A percentile compares a stretch with the other conserved stretches of the same genome.
Evolutionary conservation across 1,140 invertebrate species (phyloP).

Genomic region (Melipona quadrifasciata): DNA sequence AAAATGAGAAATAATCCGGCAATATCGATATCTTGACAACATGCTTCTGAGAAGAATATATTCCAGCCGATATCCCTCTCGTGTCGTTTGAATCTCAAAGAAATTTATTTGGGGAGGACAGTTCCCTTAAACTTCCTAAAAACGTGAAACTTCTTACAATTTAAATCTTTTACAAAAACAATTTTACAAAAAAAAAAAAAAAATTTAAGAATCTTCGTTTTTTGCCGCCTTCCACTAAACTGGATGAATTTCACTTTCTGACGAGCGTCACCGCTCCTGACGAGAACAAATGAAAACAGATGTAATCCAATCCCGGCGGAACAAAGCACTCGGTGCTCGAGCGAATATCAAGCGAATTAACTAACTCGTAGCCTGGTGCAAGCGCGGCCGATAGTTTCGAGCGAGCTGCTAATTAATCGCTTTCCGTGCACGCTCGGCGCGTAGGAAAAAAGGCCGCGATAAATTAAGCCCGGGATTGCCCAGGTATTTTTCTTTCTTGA

Average conservation of each 20-base stretch:
- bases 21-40: not conserved
- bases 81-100: not conserved
- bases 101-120: not conserved
- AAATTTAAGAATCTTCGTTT: too few relatives aligned
- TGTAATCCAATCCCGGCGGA: constrained; percentile 30
- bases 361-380: not conserved
- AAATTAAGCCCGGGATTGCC: constrained; percentile 52
- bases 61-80: not conserved
- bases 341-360: constrained; percentile 61
- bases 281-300: constrained; percentile 56
- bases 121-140: not conserved
- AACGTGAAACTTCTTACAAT: not conserved
- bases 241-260: constrained; percentile 32
- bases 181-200: too few relatives aligned
- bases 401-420: constrained; percentile 61
- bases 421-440: constrained; percentile 17
- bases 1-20: too few relatives aligned
- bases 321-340: constrained; percentile 33
- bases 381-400: constrained; percentile 42
- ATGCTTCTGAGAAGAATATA: not conserved
- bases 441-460: constrained; percentile 48
- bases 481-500: constrained; percentile 46
- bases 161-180: too few relatives aligned
- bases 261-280: constrained; percentile 27
- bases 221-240: too few relatives aligned